Conservation (phyloP, 2,797 vertebrate genomes). For the Eulemur coronatus region DNA sequence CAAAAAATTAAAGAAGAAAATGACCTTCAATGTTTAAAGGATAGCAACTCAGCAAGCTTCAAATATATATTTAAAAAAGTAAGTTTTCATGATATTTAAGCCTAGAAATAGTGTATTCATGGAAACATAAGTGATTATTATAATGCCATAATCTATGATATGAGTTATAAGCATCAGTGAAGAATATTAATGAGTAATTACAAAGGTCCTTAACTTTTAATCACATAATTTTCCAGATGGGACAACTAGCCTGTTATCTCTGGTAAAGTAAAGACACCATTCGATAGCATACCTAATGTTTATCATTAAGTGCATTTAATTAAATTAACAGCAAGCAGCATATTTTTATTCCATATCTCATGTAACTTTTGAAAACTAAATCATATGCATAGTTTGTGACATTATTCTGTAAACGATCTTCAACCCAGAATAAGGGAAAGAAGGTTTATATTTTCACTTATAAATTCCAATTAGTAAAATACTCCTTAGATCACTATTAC, state of each 20-base stretch:
- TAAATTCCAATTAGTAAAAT: neutral
- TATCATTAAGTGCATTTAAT: constrained; percentile 38
- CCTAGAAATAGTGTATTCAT: neutral
- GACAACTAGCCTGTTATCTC: neutral
- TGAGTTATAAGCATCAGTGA: neutral
- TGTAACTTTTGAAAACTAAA: constrained; percentile 23
- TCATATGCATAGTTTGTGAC: neutral
- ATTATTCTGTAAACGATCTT: constrained; percentile 30
- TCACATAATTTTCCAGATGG: constrained; percentile 24
- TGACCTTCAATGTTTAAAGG: neutral
- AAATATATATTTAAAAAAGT: neutral
- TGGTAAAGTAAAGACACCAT: neutral
- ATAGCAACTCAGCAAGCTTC: neutral
- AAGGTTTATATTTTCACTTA: neutral
- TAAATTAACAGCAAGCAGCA: constrained; percentile 7
- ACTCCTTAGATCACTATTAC: neutral
- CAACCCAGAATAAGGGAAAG: neutral
- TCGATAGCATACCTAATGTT: neutral
- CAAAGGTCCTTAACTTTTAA: neutral
- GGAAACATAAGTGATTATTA: neutral
- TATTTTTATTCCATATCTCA: neutral
- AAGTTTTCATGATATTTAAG: neutral
- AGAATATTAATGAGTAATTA: constrained; percentile 16
- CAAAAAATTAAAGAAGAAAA: neutral
- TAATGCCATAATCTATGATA: neutral